Base-by-base conservation (phyloP, 1,140 invertebrate genomes). In the Pachyrhynchus sulphureomaculatus region DNA sequence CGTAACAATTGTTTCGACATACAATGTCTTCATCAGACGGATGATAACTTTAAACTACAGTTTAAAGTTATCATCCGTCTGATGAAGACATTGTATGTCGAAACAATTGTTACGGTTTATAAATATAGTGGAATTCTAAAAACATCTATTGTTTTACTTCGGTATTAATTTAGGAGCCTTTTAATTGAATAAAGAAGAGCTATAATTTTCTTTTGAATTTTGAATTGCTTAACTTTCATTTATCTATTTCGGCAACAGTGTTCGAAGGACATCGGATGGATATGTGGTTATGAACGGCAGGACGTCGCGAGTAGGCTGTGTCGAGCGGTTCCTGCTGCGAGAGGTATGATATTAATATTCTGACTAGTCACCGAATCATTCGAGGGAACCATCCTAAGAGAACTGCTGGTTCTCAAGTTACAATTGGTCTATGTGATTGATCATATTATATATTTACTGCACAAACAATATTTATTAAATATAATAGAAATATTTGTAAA, bases 321-420 rank as follows among this genome's bases (percentile, higher is more conserved):
- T 60, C 60, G 68, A 69, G 53, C 59, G 63, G 56, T 64, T 54
- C 68, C 68, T 59, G 68, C 68, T 69, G 68, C 13, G 68, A 60
- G 49, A 33, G 44, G 47, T 44, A 66, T 62, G 65, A 60, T 68
- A 69, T 68, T 69, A 69, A 69, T 69, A 69, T 69, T 69, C 68
- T 66, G 65, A 68, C 68, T 65, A 69, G 68, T 69, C 68, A 69
- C 68, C 61, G 66, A 69, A 66, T 61, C 68, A 68, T 69, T 69
- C 63, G 62, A 66, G 57, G 60, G 57, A 53, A 66, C 55, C 64
- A 48, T 64, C 32, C n/a, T 34, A 34, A 21, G 37, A 24, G 34
- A 45, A 45, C 24, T 42, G 29, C 13, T 26, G 20, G 21, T 37
- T 41, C 36, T 59, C 34, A 59, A 12, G 32, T 57, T 47, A 47